Percentiles rank a stretch among this genome's conserved stretches.
phyloP scores from a whole-genome alignment of 2,113 vertebrate genomes.

The Columbina picui region DNA sequence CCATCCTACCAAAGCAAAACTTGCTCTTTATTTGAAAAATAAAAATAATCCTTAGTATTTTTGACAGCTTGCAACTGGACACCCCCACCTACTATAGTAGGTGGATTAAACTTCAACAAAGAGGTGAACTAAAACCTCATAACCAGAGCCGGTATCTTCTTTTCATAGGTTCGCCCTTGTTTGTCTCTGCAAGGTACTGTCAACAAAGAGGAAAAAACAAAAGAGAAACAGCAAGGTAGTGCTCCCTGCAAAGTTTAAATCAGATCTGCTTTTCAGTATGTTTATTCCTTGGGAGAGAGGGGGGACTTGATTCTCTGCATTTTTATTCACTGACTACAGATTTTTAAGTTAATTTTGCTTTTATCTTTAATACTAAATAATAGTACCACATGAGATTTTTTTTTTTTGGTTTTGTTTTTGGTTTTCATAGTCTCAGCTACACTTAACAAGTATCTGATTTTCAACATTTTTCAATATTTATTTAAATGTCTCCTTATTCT shows the following conservation, averaged over 20 bases:
- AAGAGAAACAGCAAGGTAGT: slow-evolving; percentile 59
- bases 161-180: slow-evolving; percentile 73
- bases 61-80: background rate
- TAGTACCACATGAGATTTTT: background rate
- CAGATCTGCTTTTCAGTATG: background rate
- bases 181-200: slow-evolving; percentile 75
- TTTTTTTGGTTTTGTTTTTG: too few species aligned
- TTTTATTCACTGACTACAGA: background rate
- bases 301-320: background rate
- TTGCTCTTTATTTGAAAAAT: background rate
- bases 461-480: background rate
- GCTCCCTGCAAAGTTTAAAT: background rate
- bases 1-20: background rate
- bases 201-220: background rate
- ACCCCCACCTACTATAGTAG: background rate
- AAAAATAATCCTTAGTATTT: background rate
- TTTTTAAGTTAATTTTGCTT: background rate
- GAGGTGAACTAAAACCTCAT: background rate
- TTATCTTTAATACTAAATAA: background rate
- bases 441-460: background rate
- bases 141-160: background rate
- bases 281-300: background rate
- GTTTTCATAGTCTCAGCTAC: background rate
- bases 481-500: background rate
- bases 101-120: background rate